Conservation (phyloP, 2,797 vertebrate genomes). For the Ctenopoma multispine region DNA sequence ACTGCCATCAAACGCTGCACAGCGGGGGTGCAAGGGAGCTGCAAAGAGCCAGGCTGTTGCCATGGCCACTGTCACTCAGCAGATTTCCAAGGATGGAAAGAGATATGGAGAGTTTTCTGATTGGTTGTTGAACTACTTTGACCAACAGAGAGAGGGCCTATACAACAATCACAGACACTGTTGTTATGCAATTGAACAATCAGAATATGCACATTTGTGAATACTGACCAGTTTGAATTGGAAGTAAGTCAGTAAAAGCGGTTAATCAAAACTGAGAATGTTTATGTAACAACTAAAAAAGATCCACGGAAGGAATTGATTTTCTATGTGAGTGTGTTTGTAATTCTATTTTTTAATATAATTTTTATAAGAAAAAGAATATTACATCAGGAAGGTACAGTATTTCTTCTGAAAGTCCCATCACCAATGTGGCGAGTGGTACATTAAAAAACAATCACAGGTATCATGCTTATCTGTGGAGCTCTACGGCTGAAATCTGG, state of each 20-base stretch:
- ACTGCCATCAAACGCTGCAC: constrained; percentile 74
- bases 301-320: background rate
- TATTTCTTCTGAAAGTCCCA: background rate
- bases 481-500: background rate
- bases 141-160: constrained; percentile 63
- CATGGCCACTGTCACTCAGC: constrained; percentile 83
- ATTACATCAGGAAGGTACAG: background rate
- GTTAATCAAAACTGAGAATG: background rate
- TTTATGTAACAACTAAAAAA: background rate
- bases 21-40: constrained; percentile 67
- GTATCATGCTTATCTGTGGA: background rate
- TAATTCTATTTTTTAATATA: background rate
- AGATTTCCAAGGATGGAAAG: constrained; percentile 73
- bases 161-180: constrained; percentile 73
- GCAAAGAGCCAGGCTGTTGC: constrained; percentile 74
- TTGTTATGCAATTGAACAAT: constrained; percentile 76
- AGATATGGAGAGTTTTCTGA: constrained; percentile 54
- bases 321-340: background rate
- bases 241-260: constrained; percentile 50
- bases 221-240: constrained; percentile 59
- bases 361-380: background rate
- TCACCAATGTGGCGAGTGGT: background rate
- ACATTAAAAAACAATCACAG: background rate
- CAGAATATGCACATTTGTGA: constrained; percentile 73
- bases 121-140: constrained; percentile 67